Conservation (phyloP, 2,113 vertebrate species). For the Zosterops borbonicus region DNA sequence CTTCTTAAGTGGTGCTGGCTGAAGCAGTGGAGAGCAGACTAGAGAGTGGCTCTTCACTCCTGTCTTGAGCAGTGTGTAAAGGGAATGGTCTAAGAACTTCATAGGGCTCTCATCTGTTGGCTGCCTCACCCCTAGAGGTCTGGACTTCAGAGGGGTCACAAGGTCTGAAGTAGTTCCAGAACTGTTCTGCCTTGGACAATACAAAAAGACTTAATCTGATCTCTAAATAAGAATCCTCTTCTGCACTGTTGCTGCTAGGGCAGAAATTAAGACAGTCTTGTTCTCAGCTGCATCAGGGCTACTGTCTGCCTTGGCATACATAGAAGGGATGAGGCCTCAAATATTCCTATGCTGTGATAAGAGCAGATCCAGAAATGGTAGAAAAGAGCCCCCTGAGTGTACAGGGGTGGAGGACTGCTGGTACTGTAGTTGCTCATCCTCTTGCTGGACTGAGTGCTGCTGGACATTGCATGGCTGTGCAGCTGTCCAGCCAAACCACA, state of each 20-base stretch:
- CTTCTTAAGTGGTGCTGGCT: background rate
- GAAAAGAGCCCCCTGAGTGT: background rate
- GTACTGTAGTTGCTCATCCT: background rate
- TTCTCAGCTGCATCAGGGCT: background rate
- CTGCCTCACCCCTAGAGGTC: background rate
- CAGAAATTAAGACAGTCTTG: background rate
- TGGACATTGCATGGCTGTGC: background rate
- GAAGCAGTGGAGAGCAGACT: background rate
- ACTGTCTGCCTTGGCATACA: background rate
- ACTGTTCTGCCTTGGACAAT: background rate
- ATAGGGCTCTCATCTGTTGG: background rate
- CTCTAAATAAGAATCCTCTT: background rate
- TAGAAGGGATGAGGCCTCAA: background rate
- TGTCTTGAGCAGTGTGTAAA: background rate
- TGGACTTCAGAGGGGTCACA: background rate
- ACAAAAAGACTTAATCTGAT: background rate
- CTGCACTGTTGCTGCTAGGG: background rate
- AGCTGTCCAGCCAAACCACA: background rate
- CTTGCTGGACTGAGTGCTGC: background rate
- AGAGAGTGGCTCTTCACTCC: background rate
- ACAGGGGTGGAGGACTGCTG: background rate
- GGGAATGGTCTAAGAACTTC: background rate
- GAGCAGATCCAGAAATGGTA: background rate
- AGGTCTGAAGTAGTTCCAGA: background rate
- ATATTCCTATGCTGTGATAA: background rate